Evolutionary conservation across 2,113 vertebrate species (phyloP).

Genomic region (Notechis scutatus): DNA sequence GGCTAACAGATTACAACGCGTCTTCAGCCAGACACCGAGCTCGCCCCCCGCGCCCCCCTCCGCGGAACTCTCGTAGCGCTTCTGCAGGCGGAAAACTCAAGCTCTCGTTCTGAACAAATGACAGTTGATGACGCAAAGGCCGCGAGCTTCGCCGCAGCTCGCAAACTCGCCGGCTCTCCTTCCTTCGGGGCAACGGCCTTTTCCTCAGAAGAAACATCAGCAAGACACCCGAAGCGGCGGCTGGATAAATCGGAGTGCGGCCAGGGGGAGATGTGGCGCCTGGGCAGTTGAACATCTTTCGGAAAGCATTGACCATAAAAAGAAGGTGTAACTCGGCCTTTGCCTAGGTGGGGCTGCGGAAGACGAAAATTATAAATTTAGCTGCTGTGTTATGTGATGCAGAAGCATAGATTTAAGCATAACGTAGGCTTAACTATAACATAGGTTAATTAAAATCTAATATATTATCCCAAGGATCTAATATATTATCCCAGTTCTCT

Average conservation of each 20-base stretch:
- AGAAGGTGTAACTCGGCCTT: not conserved
- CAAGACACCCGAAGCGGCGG: not conserved
- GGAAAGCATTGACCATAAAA: not conserved
- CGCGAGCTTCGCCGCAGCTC: not conserved
- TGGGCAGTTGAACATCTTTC: not conserved
- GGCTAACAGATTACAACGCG: not conserved
- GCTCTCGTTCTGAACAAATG: not conserved
- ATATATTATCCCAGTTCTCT: not conserved
- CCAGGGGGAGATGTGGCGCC: not conserved
- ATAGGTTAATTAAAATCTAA: not conserved
- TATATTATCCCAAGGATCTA: not conserved
- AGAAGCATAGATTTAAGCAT: not conserved
- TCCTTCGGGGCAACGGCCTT: not conserved
- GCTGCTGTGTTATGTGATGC: not conserved
- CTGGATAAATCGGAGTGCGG: not conserved
- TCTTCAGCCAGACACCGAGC: not conserved
- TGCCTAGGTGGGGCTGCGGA: not conserved
- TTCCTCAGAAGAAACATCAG: not conserved
- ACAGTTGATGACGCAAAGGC: not conserved
- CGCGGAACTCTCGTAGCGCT: not conserved
- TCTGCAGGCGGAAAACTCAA: too few species aligned
- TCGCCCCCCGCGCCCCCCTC: not conserved
- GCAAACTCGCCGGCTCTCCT: not conserved
- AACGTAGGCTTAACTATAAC: not conserved
- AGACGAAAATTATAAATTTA: not conserved